A percentile compares a stretch with the other conserved stretches of the same genome.
Evolutionary conservation across 1,140 invertebrate species (phyloP).

Genomic region (Heliconius melpomene): DNA sequence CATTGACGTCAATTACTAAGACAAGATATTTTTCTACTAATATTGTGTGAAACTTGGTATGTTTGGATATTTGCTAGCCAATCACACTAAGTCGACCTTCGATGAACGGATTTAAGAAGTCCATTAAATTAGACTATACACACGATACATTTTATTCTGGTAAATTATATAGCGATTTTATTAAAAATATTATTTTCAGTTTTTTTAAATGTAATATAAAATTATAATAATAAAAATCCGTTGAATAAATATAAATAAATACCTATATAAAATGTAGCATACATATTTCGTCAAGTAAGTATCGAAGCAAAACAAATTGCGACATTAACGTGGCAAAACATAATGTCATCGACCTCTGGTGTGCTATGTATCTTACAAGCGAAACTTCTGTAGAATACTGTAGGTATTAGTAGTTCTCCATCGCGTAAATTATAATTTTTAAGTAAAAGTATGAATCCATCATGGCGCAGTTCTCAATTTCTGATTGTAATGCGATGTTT

Average conservation of each 20-base stretch:
- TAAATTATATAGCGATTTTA: background rate
- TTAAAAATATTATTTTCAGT: too few relatives aligned
- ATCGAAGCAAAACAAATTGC: background rate
- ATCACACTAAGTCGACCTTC: background rate
- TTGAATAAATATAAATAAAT: background rate
- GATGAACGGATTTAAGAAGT: background rate
- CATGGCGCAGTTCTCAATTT: too few relatives aligned
- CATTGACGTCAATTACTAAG: too few relatives aligned
- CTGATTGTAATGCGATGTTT: too few relatives aligned
- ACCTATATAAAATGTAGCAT: background rate
- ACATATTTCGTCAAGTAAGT: background rate
- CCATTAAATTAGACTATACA: background rate
- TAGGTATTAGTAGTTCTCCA: too few relatives aligned
- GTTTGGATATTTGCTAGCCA: background rate
- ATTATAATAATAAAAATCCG: too few relatives aligned
- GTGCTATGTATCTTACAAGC: background rate
- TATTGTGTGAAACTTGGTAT: background rate
- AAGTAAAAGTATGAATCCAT: background rate
- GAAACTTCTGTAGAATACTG: background rate
- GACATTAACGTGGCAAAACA: constrained; percentile 7
- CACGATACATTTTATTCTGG: background rate
- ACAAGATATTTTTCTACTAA: background rate
- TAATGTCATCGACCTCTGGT: background rate
- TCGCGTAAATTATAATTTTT: background rate
- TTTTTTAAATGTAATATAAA: too few relatives aligned